phyloP scores from a whole-genome alignment of 2,113 vertebrate species.

The Gulo gulo region DNA sequence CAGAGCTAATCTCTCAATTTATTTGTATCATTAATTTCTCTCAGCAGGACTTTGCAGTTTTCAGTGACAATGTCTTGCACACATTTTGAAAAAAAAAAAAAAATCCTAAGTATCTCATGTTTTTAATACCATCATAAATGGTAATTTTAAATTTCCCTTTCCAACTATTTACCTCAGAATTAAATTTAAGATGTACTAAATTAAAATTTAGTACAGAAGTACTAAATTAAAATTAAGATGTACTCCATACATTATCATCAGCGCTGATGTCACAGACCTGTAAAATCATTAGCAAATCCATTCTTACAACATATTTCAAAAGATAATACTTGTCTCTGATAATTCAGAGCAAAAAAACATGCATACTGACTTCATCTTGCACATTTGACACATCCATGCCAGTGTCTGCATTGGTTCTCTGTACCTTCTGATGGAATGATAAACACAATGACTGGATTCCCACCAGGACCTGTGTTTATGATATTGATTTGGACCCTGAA shows the following conservation, averaged over 20 bases:
- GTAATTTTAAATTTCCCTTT: not conserved
- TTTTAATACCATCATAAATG: not conserved
- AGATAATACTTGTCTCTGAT: not conserved
- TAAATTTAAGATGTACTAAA: not conserved
- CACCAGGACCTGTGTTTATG: not conserved
- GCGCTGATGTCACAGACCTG: not conserved
- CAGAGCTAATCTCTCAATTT: not conserved
- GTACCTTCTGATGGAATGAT: not conserved
- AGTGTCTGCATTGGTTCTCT: not conserved
- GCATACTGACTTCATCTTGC: not conserved
- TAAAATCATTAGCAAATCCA: not conserved
- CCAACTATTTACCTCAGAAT: not conserved
- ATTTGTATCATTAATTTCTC: not conserved
- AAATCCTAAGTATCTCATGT: not conserved
- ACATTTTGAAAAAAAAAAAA: not conserved
- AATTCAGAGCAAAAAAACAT: not conserved
- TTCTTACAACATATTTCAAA: not conserved
- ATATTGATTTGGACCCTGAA: not conserved
- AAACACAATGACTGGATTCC: not conserved
- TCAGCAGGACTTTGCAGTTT: not conserved
- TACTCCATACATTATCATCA: not conserved
- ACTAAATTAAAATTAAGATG: not conserved
- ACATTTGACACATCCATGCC: not conserved
- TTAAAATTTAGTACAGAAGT: too few relatives aligned
- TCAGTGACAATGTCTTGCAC: not conserved